Evolutionary conservation across 2,113 vertebrate genomes (phyloP).

Genomic region (Oncorhynchus tshawytscha): DNA sequence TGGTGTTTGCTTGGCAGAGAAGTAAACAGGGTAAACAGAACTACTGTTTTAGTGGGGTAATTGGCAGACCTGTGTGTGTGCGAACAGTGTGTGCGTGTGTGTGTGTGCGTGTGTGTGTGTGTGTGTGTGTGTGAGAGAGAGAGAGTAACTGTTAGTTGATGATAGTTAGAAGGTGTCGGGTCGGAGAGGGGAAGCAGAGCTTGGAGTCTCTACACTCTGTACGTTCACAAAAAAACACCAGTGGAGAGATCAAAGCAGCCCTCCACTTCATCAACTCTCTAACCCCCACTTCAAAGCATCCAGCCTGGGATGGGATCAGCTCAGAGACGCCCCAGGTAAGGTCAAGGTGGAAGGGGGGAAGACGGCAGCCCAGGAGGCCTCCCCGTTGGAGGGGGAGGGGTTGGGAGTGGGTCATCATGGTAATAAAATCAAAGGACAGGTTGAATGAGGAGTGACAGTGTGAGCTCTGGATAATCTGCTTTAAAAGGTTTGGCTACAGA

Average conservation of each 20-base stretch:
- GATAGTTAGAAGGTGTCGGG: not conserved
- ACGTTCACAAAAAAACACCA: too few species aligned
- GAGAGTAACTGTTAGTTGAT: not conserved
- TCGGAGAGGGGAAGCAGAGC: not conserved
- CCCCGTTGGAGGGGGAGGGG: too few species aligned
- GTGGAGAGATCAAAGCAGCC: slow-evolving; percentile 23
- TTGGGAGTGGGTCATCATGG: too few species aligned
- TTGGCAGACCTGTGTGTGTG: not conserved
- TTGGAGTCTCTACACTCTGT: not conserved
- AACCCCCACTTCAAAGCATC: slow-evolving; percentile 42
- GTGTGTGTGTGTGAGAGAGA: too few species aligned
- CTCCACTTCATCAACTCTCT: slow-evolving; percentile 19
- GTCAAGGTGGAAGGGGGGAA: slow-evolving; percentile 1
- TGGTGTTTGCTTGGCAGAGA: slow-evolving; percentile 3
- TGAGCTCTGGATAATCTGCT: too few species aligned
- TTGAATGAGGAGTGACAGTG: too few species aligned
- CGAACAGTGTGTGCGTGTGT: not conserved
- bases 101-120: too few species aligned
- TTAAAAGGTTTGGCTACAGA: too few species aligned
- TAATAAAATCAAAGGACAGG: too few species aligned
- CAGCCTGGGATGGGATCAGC: not conserved
- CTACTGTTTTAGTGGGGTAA: slow-evolving; percentile 8
- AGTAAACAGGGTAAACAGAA: not conserved
- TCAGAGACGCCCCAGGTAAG: not conserved
- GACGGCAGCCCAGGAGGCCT: too few species aligned